phyloP scores from a whole-genome alignment of 2,888 invertebrate species.

The Ganaspis brasiliensis region DNA sequence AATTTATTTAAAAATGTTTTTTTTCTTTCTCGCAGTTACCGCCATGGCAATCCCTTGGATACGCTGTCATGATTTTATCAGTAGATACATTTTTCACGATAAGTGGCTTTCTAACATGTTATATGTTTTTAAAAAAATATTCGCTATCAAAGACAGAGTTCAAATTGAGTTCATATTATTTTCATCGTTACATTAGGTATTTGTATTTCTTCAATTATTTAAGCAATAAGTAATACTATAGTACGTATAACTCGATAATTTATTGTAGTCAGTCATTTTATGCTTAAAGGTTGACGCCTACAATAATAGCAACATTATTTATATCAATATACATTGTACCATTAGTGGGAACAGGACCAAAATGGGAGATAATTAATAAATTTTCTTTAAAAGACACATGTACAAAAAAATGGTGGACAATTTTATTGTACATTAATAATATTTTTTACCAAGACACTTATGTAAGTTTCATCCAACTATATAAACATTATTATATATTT shows the following conservation, averaged over 20 bases:
- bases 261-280: too few species aligned
- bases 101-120: background rate
- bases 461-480: conserved; percentile 72
- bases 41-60: too few species aligned
- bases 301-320: conserved; percentile 81
- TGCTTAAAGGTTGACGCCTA: conserved; percentile 82
- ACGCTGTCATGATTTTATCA: conserved; percentile 34
- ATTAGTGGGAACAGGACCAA: conserved; percentile 81
- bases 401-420: conserved; percentile 81
- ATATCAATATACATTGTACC: conserved; percentile 81
- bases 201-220: too few species aligned
- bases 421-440: conserved; percentile 81
- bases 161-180: conserved; percentile 76
- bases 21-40: too few species aligned
- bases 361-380: conserved; percentile 72
- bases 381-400: conserved; percentile 73
- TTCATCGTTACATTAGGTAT: conserved; percentile 80
- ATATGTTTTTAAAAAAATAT: conserved; percentile 71
- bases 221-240: too few species aligned
- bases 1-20: too few species aligned
- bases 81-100: conserved; percentile 50
- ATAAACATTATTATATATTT: background rate
- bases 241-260: too few species aligned
- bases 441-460: conserved; percentile 78
- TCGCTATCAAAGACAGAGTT: conserved; percentile 70